These are phyloP conservation scores for Dendrophyllia cribrosa DNA, from an alignment of 64 coral and sea anemone genomes.

Conservation along the genomic window DNA sequence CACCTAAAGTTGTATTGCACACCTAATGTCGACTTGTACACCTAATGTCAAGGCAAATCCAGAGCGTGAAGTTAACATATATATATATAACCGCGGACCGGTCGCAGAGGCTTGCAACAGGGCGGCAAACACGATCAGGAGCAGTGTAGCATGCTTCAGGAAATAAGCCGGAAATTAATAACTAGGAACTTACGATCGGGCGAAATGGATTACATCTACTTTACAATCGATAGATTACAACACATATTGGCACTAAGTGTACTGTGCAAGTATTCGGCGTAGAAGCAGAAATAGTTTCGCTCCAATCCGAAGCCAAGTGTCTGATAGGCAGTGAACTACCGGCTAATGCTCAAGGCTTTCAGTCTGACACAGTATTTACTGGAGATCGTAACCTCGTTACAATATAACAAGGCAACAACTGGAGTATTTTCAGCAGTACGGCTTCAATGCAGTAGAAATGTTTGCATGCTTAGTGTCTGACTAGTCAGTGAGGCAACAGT, in stretches of 20 bases:
- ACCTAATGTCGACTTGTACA: constrained; percentile 1
- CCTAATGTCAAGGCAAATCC: background rate
- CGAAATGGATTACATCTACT: constrained; percentile 27
- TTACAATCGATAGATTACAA: constrained; percentile 28
- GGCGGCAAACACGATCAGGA: background rate
- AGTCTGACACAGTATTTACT: background rate
- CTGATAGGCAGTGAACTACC: background rate
- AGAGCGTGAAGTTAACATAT: background rate
- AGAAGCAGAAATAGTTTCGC: background rate
- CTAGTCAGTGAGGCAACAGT: background rate
- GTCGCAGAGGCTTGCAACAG: background rate
- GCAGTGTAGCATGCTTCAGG: constrained; percentile 22
- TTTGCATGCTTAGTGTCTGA: background rate
- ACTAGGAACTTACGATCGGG: background rate
- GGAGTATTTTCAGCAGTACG: constrained; percentile 15
- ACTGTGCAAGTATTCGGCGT: background rate
- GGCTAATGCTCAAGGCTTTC: background rate
- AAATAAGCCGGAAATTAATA: constrained; percentile 20
- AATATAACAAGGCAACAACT: constrained; percentile 31
- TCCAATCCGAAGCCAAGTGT: background rate
- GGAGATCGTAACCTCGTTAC: constrained; percentile 13
- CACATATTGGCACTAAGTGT: background rate
- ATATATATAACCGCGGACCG: background rate
- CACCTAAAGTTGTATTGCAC: background rate
- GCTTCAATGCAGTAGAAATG: background rate